Evolutionary conservation across 2,797 vertebrate genomes (phyloP).

Genomic region (Champsocephalus gunnari): DNA sequence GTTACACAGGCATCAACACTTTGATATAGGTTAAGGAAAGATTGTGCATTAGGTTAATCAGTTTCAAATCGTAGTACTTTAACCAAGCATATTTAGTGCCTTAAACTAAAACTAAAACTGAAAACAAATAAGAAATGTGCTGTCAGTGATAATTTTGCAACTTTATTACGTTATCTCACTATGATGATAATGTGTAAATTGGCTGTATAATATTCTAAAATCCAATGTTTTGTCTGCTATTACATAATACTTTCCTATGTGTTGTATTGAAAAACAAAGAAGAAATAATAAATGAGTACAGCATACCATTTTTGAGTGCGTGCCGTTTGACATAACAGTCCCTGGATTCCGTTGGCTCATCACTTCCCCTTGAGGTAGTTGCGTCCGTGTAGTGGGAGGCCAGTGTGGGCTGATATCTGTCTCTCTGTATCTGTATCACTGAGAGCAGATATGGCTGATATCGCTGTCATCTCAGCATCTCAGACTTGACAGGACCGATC

Average conservation of each 20-base stretch:
- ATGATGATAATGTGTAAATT: neutral
- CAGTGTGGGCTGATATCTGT: slow-evolving; percentile 69
- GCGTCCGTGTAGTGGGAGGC: slow-evolving; percentile 48
- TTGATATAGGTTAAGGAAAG: neutral
- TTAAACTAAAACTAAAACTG: neutral
- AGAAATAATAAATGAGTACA: neutral
- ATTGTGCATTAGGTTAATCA: neutral
- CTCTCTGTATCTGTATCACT: slow-evolving; percentile 67
- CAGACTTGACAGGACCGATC: slow-evolving; percentile 75
- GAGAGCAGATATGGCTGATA: slow-evolving; percentile 72
- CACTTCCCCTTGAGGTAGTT: slow-evolving; percentile 36
- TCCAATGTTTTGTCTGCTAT: neutral
- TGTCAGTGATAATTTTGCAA: slow-evolving; percentile 2
- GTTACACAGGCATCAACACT: slow-evolving; percentile 1
- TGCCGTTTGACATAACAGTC: slow-evolving; percentile 29
- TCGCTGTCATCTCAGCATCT: slow-evolving; percentile 77
- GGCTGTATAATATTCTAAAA: neutral
- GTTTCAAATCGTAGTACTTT: neutral
- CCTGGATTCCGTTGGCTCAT: slow-evolving; percentile 28
- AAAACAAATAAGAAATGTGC: neutral
- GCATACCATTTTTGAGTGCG: neutral
- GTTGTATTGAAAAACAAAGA: neutral
- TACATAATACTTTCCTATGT: neutral
- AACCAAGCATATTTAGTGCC: neutral
- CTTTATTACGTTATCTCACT: neutral